Evolutionary conservation across 2,797 vertebrate species (phyloP).

Genomic region (Ctenosaura bakeri): DNA sequence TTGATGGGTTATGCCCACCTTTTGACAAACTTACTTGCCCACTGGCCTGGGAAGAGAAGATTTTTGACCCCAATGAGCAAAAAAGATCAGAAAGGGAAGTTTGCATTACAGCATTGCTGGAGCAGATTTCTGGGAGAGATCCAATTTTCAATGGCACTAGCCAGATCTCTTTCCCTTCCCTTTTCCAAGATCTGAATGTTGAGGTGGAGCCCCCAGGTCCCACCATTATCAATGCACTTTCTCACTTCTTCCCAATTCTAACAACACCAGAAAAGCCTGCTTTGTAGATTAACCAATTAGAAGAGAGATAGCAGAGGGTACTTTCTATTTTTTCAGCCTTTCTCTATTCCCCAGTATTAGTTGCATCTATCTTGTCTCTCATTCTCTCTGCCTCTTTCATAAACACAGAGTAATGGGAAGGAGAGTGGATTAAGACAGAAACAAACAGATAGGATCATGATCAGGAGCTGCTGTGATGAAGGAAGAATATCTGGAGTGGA

Average conservation of each 20-base stretch:
- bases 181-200: neutral
- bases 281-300: neutral
- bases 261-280: neutral
- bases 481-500: neutral
- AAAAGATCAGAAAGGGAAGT: neutral
- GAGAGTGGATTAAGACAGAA: neutral
- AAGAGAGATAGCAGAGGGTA: neutral
- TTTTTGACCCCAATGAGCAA: neutral
- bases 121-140: neutral
- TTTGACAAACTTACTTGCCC: neutral
- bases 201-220: neutral
- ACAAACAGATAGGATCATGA: neutral
- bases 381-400: neutral
- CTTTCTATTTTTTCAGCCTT: neutral
- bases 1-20: neutral
- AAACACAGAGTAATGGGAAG: neutral
- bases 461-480: neutral
- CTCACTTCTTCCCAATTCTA: neutral
- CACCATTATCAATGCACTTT: neutral
- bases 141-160: too few species aligned
- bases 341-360: neutral
- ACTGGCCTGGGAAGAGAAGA: too few species aligned
- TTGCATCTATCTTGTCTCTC: neutral
- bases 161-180: neutral
- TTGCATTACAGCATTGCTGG: neutral